phyloP scores from a whole-genome alignment of 2,113 vertebrate genomes.

The Condylura cristata region DNA sequence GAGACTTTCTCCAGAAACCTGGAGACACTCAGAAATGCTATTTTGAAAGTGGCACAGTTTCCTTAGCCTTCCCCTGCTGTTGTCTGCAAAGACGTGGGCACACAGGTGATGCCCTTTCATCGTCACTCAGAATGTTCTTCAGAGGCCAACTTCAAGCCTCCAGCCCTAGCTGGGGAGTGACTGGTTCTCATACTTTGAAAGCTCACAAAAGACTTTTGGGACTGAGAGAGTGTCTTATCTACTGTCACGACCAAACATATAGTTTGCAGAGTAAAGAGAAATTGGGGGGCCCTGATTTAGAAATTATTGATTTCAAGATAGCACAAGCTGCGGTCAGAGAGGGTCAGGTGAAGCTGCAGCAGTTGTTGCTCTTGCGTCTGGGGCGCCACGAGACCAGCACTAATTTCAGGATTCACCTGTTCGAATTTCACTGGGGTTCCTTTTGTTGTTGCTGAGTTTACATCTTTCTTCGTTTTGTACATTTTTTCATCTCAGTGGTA shows the following conservation, averaged over 20 bases:
- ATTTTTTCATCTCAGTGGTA: too few relatives aligned
- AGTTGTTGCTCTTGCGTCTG: neutral
- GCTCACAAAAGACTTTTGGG: neutral
- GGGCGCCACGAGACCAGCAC: neutral
- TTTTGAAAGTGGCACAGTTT: neutral
- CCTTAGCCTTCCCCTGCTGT: neutral
- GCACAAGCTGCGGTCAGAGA: neutral
- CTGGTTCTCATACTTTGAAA: neutral
- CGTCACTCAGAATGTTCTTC: neutral
- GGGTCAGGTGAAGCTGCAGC: rapidly evolving
- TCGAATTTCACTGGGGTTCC: neutral
- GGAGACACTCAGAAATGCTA: neutral
- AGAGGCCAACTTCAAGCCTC: neutral
- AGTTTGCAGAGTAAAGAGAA: neutral
- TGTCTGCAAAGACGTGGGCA: neutral
- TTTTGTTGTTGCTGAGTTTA: too few relatives aligned
- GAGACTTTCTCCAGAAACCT: neutral
- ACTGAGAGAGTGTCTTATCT: neutral
- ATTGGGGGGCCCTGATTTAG: neutral
- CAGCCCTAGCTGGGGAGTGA: neutral
- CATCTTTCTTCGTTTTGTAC: too few relatives aligned
- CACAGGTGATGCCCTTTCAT: too few relatives aligned
- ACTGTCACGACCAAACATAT: neutral
- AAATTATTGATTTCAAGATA: neutral
- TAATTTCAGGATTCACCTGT: neutral